Evolutionary conservation across 1,140 invertebrate species (phyloP).

Genomic region (Ladona fulva): DNA sequence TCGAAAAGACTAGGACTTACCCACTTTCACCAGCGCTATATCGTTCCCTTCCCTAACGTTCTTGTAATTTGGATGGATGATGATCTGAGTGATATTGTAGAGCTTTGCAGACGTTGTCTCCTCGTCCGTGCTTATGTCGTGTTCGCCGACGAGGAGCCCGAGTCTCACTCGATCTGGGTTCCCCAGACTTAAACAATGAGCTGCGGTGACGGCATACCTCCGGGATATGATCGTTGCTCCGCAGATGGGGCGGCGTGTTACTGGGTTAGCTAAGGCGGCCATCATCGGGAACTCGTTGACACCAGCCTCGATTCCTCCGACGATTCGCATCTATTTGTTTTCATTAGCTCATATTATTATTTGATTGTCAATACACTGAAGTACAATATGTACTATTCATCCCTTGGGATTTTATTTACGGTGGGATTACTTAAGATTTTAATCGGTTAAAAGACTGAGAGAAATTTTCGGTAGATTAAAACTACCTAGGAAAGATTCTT

Average conservation of each 20-base stretch:
- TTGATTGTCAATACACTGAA: no score
- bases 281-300: constrained; percentile 58
- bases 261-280: constrained; percentile 43
- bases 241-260: constrained; percentile 40
- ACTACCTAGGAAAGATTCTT: no score
- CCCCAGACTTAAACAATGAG: constrained; percentile 46
- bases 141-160: constrained; percentile 46
- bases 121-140: constrained; percentile 34
- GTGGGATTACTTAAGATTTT: no score
- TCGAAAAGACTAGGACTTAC: neutral
- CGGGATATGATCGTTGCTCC: constrained; percentile 54
- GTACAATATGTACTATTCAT: no score
- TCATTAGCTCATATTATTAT: constrained; percentile 13
- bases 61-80: constrained; percentile 36
- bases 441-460: no score
- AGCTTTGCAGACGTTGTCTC: constrained; percentile 34
- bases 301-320: constrained; percentile 46
- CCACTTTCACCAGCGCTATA: constrained; percentile 45
- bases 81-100: constrained; percentile 26
- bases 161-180: constrained; percentile 20
- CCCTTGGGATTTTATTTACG: no score
- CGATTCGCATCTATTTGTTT: constrained; percentile 44
- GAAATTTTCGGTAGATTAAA: no score
- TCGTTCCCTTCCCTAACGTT: constrained; percentile 41
- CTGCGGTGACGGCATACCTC: constrained; percentile 55